A percentile compares a stretch with the other conserved stretches of the same genome.
These are phyloP conservation scores for Augochlora pura DNA, from an alignment of 1,140 invertebrate genomes.

Conservation along the genomic window DNA sequence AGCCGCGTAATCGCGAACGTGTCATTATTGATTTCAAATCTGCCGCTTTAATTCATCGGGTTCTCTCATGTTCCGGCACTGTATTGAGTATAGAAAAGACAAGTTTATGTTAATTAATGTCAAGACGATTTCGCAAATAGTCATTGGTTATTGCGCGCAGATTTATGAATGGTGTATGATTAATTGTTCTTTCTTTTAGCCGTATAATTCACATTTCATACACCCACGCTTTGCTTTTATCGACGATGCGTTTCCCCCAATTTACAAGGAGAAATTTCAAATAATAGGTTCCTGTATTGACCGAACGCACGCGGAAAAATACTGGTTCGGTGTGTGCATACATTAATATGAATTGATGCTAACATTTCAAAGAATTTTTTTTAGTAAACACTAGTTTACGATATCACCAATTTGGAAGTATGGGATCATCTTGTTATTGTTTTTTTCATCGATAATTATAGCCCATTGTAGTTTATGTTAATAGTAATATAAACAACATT, in stretches of 20 bases:
- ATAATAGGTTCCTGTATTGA: constrained; percentile 16
- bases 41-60: constrained; percentile 33
- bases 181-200: background rate
- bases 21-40: constrained; percentile 18
- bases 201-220: too few relatives aligned
- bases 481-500: constrained; percentile 31
- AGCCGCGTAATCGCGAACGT: rapidly evolving
- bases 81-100: constrained; percentile 34
- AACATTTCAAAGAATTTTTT: background rate
- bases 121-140: constrained; percentile 33
- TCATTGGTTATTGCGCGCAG: constrained; percentile 25
- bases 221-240: background rate
- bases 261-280: background rate
- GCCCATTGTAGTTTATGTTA: background rate
- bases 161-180: constrained; percentile 11
- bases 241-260: background rate
- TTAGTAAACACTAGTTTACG: background rate
- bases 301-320: background rate
- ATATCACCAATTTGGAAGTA: background rate
- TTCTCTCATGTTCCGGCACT: constrained; percentile 31
- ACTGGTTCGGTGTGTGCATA: background rate
- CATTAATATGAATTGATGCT: background rate
- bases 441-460: background rate
- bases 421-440: background rate
- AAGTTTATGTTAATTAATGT: constrained; percentile 48